A percentile compares a stretch with the other conserved stretches of the same genome.
Conservation (phyloP, 35 echinoderm and acorn worm species). For the Nesometra sesokonis region DNA sequence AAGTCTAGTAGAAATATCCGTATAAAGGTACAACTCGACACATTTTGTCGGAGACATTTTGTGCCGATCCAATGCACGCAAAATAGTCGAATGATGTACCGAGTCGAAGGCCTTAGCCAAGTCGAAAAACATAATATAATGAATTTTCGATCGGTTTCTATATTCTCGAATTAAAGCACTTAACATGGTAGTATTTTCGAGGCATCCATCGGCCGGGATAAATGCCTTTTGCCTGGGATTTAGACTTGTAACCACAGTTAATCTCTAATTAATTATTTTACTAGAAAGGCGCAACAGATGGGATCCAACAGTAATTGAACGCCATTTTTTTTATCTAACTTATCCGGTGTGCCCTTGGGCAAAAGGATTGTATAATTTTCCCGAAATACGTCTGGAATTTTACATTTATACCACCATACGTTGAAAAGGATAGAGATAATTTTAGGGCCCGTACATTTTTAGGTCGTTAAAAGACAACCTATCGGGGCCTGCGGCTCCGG, state of each 20-base stretch:
- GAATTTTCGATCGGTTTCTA: background rate
- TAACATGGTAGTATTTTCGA: slow-evolving; percentile 3
- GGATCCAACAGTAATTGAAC: slow-evolving; percentile 12
- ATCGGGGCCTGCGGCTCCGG: slow-evolving; percentile 10
- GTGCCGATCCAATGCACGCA: background rate
- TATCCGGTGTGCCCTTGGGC: background rate
- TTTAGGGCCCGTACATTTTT: background rate
- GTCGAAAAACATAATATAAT: slow-evolving; percentile 16
- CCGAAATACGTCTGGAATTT: background rate
- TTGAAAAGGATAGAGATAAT: background rate
- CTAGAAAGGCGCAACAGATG: background rate
- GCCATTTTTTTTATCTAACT: background rate
- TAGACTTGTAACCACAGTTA: background rate
- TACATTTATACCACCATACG: background rate
- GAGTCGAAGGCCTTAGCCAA: slow-evolving; percentile 28
- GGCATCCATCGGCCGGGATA: slow-evolving; percentile 17
- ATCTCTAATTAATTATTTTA: background rate
- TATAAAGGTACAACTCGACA: background rate
- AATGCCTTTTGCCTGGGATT: slow-evolving; percentile 19
- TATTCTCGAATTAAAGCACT: background rate
- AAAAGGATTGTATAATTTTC: background rate
- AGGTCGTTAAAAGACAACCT: background rate
- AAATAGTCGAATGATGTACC: slow-evolving; percentile 1
- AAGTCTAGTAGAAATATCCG: background rate
- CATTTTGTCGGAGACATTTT: background rate